These are phyloP conservation scores for Vanessa tameamea DNA, from an alignment of 1,140 invertebrate genomes.

Conservation along the genomic window DNA sequence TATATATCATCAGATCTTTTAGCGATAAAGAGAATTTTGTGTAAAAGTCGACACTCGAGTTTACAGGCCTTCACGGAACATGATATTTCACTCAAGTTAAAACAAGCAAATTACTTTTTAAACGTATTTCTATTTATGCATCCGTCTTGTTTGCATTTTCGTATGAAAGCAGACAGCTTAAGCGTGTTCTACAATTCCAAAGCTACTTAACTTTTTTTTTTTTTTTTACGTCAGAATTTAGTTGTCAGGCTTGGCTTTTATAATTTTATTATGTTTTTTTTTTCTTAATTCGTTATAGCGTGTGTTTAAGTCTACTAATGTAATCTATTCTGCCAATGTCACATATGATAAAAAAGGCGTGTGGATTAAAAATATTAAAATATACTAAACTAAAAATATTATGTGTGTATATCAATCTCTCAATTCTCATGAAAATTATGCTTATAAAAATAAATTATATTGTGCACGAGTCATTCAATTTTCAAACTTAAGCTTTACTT, in stretches of 20 bases:
- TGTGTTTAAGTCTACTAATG: no score
- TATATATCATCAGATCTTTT: neutral
- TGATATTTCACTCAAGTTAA: conserved; percentile 8
- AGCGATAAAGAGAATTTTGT: conserved; percentile 5
- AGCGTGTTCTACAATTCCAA: neutral
- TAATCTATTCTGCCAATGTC: no score
- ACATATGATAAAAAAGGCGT: no score
- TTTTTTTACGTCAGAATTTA: neutral
- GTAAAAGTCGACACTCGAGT: neutral
- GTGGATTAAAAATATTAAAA: no score
- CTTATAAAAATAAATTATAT: no score
- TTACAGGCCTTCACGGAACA: neutral
- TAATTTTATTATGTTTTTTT: neutral
- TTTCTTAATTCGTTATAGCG: neutral
- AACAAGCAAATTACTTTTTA: neutral
- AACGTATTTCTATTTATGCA: conserved; percentile 3
- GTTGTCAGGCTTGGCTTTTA: neutral
- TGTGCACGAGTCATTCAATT: no score
- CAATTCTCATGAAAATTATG: no score
- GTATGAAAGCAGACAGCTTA: neutral
- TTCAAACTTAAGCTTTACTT: no score
- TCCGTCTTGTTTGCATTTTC: neutral
- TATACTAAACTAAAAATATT: no score
- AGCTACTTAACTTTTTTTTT: neutral
- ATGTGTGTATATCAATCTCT: no score